Conservation (phyloP, 2,797 vertebrate species). For the Euthynnus affinis region DNA sequence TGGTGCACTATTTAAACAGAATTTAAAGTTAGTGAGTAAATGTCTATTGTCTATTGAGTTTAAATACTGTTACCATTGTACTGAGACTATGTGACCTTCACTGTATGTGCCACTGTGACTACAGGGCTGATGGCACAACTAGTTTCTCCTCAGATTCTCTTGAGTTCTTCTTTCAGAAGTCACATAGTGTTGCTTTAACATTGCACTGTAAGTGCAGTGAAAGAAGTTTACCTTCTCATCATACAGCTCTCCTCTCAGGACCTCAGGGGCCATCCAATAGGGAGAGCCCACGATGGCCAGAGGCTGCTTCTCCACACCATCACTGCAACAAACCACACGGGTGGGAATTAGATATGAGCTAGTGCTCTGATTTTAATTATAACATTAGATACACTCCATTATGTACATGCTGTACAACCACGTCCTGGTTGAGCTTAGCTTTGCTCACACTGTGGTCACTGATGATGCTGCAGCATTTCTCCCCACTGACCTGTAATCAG, state of each 20-base stretch:
- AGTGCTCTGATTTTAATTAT: not conserved
- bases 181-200: not conserved
- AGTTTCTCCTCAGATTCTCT: too few relatives aligned
- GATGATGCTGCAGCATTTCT: not conserved
- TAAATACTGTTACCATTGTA: not conserved
- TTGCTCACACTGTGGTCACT: not conserved
- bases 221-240: slow-evolving; percentile 90
- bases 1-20: not conserved
- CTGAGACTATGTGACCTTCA: too few relatives aligned
- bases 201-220: not conserved
- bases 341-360: not conserved
- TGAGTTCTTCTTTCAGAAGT: not conserved
- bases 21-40: not conserved
- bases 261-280: slow-evolving; percentile 97
- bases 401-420: not conserved
- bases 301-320: slow-evolving; percentile 86
- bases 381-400: not conserved
- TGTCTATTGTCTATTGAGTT: too few relatives aligned
- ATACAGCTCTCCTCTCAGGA: slow-evolving; percentile 92
- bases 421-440: not conserved
- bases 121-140: too few relatives aligned
- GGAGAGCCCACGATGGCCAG: slow-evolving; percentile 94
- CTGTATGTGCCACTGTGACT: too few relatives aligned
- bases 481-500: slow-evolving; percentile 90
- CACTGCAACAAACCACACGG: slow-evolving; percentile 76